phyloP scores from a whole-genome alignment of 2,888 invertebrate species.

The Luffia ferchaultella region DNA sequence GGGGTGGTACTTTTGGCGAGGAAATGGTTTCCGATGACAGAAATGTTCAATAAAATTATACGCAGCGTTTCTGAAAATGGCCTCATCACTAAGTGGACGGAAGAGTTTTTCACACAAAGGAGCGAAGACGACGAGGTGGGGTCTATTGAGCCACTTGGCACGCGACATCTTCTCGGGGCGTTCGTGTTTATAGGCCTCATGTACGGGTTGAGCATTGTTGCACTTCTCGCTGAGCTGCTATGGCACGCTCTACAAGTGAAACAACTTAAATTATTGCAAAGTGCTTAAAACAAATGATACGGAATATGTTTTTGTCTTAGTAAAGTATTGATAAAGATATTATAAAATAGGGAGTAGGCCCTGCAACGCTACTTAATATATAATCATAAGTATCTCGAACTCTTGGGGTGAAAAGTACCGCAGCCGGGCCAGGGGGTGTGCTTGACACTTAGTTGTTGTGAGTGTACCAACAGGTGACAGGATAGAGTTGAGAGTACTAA shows the following conservation, averaged over 20 bases:
- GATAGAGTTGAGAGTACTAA: too few relatives aligned
- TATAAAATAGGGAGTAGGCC: too few relatives aligned
- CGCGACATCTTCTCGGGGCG: constrained; percentile 52
- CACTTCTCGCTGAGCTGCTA: constrained; percentile 40
- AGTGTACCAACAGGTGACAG: too few relatives aligned
- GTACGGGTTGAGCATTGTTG: constrained; percentile 34
- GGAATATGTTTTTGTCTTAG: too few relatives aligned
- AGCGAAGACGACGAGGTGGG: constrained; percentile 28
- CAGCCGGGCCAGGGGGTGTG: too few relatives aligned
- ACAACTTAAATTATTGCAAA: too few relatives aligned
- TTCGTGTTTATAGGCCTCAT: constrained; percentile 55
- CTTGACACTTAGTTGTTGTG: too few relatives aligned
- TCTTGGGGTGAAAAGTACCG: too few relatives aligned
- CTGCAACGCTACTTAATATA: too few relatives aligned
- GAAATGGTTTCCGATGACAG: constrained; percentile 55
- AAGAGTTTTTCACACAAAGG: constrained; percentile 41
- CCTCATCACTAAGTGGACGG: constrained; percentile 56
- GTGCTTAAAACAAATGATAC: too few relatives aligned
- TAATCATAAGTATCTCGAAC: too few relatives aligned
- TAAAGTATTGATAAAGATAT: too few relatives aligned
- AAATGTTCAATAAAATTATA: constrained; percentile 48
- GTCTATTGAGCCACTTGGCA: constrained; percentile 37
- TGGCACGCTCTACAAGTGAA: constrained; percentile 6
- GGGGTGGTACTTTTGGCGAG: constrained; percentile 52
- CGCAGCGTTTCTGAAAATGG: constrained; percentile 56